Percentiles rank a stretch among this genome's conserved stretches.
phyloP scores from a whole-genome alignment of 2,888 invertebrate genomes.

The Strigamia transsilvanica region DNA sequence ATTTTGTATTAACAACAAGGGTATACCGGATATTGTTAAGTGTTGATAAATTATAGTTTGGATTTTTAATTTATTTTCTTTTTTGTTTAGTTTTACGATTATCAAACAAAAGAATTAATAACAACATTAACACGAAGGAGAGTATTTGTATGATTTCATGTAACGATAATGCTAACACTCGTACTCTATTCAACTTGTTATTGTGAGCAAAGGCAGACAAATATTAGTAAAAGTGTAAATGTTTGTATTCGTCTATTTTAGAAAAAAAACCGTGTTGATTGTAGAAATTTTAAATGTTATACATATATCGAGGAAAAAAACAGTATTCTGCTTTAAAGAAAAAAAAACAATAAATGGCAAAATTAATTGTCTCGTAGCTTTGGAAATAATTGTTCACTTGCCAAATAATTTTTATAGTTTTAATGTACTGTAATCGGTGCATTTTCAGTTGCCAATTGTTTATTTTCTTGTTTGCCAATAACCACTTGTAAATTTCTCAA shows the following conservation, averaged over 20 bases:
- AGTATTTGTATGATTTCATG: conserved; percentile 3
- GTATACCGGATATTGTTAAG: conserved; percentile 22
- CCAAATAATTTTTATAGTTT: not conserved
- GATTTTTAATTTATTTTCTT: not conserved
- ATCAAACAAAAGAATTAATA: not conserved
- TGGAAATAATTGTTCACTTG: conserved; percentile 3
- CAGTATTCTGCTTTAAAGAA: conserved; percentile 2
- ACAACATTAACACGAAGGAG: not conserved
- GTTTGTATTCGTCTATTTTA: conserved; percentile 18
- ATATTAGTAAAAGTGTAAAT: conserved; percentile 14
- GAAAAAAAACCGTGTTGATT: conserved; percentile 12
- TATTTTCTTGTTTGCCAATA: not conserved
- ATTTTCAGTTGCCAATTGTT: not conserved
- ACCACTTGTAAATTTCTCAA: conserved; percentile 26
- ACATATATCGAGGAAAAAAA: not conserved
- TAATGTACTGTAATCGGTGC: conserved; percentile 8
- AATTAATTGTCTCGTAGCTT: not conserved
- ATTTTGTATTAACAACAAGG: conserved; percentile 20
- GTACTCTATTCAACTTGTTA: conserved; percentile 20
- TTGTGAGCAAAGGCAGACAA: conserved; percentile 13
- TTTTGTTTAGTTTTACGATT: not conserved
- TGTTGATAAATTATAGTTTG: conserved; percentile 11
- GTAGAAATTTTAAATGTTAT: conserved; percentile 17
- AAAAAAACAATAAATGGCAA: conserved; percentile 2
- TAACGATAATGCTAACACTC: conserved; percentile 17